These are phyloP conservation scores for Dorcus parallelipipedus DNA, from an alignment of 2,888 invertebrate genomes.

Conservation along the genomic window DNA sequence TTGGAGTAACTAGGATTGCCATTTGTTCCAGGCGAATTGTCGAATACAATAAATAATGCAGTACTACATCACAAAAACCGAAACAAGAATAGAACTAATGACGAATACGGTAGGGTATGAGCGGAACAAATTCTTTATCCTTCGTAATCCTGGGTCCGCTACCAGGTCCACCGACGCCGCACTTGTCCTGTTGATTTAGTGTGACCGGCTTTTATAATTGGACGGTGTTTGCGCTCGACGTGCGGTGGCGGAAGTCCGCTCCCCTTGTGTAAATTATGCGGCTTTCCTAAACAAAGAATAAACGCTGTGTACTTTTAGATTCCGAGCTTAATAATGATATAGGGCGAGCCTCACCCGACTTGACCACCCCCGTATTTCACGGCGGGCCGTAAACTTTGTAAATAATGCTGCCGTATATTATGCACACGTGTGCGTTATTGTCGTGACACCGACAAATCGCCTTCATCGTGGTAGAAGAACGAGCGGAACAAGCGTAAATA, in stretches of 20 bases:
- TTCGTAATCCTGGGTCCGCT: conserved; percentile 2
- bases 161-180: background rate
- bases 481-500: no score
- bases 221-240: conserved; percentile 24
- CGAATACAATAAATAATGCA: no score
- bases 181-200: conserved; percentile 4
- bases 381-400: background rate
- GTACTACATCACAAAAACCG: no score
- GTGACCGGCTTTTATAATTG: conserved; percentile 9
- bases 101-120: no score
- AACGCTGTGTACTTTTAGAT: conserved; percentile 28
- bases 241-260: conserved; percentile 24
- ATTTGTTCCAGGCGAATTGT: no score
- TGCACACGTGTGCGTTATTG: background rate
- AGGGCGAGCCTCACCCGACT: background rate
- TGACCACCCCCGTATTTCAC: background rate
- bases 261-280: conserved; percentile 30
- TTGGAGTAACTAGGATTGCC: no score
- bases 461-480: no score
- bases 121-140: background rate
- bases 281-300: conserved; percentile 30
- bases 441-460: no score
- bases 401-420: conserved; percentile 1
- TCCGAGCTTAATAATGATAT: conserved; percentile 9
- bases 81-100: no score